Conservation (phyloP, 1,140 invertebrate genomes). For the Drepana arcuata region DNA sequence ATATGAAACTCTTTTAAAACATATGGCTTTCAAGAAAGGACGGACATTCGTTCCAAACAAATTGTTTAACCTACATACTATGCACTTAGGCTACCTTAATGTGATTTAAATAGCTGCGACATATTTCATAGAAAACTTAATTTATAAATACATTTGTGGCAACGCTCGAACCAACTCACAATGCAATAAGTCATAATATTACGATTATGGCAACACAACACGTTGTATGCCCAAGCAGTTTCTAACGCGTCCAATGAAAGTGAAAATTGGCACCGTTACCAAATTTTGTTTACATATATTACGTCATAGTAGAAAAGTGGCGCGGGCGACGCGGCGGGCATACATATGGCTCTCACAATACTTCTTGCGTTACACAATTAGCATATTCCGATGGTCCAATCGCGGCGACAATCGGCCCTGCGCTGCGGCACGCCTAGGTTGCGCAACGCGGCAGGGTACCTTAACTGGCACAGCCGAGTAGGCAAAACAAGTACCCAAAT, state of each 20-base stretch:
- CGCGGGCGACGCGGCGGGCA: slow-evolving; percentile 5
- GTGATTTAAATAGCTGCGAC: slow-evolving; percentile 1
- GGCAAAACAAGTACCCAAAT: slow-evolving; percentile 2
- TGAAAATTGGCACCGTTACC: too few species aligned
- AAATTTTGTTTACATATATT: background rate
- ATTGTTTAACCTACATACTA: slow-evolving; percentile 11
- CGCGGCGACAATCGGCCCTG: slow-evolving; percentile 17
- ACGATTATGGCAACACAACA: too few species aligned
- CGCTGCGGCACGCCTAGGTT: too few species aligned
- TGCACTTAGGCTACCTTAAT: slow-evolving; percentile 2
- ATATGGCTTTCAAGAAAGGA: slow-evolving; percentile 33
- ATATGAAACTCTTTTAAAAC: too few species aligned
- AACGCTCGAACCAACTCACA: background rate
- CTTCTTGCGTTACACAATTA: slow-evolving; percentile 20
- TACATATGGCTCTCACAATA: slow-evolving; percentile 10
- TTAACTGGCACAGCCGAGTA: slow-evolving; percentile 9
- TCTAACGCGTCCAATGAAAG: too few species aligned
- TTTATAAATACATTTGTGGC: background rate
- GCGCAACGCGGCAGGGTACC: too few species aligned
- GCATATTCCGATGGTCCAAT: background rate
- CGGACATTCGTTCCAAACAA: slow-evolving; percentile 25
- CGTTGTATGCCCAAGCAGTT: too few species aligned
- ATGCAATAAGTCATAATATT: too few species aligned
- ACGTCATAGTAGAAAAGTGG: background rate
- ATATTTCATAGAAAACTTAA: background rate